Evolutionary conservation across 1,140 invertebrate species (phyloP).

Genomic region (Calephelis virginiensis): DNA sequence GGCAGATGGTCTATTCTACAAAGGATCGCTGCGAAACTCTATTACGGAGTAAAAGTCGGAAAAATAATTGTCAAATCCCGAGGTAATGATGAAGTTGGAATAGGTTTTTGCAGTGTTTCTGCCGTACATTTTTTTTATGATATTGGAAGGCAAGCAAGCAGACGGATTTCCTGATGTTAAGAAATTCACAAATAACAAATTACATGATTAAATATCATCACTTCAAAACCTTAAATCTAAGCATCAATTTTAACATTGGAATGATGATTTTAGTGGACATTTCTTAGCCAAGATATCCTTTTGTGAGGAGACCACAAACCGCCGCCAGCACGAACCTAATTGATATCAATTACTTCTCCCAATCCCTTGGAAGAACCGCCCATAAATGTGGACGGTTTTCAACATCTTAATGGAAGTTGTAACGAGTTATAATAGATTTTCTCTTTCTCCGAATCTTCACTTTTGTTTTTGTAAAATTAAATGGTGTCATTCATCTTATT

Average conservation of each 20-base stretch:
- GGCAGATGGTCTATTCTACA: too few species aligned
- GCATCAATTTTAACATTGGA: background rate
- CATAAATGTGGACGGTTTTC: conserved; percentile 24
- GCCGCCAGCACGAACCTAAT: conserved; percentile 48
- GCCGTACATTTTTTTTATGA: too few species aligned
- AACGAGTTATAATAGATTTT: conserved; percentile 22
- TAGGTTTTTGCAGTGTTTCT: too few species aligned
- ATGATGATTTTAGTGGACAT: conserved; percentile 24
- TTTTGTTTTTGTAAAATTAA: conserved; percentile 1
- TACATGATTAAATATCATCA: too few species aligned
- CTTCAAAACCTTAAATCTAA: too few species aligned
- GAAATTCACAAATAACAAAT: too few species aligned
- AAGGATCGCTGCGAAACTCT: too few species aligned
- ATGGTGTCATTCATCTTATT: background rate
- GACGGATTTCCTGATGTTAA: too few species aligned
- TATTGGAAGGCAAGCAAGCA: too few species aligned
- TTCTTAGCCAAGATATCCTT: conserved; percentile 40
- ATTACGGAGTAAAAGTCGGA: too few species aligned
- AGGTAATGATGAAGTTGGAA: too few species aligned
- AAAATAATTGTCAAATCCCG: too few species aligned
- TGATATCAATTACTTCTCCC: conserved; percentile 54
- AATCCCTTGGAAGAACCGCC: conserved; percentile 43
- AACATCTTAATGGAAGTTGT: conserved; percentile 25
- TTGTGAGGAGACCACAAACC: conserved; percentile 42
- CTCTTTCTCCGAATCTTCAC: background rate